These are phyloP conservation scores for Dolichallabes microphthalmus DNA, from an alignment of 2,113 vertebrate species.

Conservation along the genomic window DNA sequence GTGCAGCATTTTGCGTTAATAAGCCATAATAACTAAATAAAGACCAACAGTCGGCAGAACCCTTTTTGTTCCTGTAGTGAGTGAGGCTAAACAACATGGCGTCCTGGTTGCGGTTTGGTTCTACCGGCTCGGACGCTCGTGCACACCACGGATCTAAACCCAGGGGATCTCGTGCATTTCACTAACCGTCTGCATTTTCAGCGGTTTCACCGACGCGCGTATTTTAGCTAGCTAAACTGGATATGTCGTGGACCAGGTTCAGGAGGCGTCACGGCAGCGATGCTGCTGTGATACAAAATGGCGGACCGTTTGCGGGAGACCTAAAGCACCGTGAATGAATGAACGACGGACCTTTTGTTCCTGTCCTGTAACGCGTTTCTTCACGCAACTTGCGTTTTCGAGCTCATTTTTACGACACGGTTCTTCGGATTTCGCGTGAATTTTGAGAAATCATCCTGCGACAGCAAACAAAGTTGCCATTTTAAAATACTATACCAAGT, in stretches of 20 bases:
- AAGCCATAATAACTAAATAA: background rate
- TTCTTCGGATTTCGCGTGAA: background rate
- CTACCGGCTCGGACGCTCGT: background rate
- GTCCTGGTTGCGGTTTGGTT: background rate
- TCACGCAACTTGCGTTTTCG: background rate
- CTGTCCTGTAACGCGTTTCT: background rate
- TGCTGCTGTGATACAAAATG: conserved; percentile 12
- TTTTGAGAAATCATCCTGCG: background rate
- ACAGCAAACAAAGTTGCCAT: background rate
- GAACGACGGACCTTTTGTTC: background rate
- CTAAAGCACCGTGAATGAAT: background rate
- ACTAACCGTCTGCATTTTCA: background rate
- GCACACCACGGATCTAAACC: background rate
- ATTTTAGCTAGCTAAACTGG: background rate
- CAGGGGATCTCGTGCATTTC: background rate
- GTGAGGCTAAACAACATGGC: conserved; percentile 27
- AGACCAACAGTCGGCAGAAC: background rate
- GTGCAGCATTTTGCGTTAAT: background rate
- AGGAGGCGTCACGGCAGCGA: background rate
- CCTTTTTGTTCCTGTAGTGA: background rate
- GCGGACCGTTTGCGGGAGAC: background rate
- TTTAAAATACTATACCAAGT: background rate
- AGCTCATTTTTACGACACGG: background rate
- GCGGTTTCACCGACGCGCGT: too few species aligned
- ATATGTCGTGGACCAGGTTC: background rate